These are phyloP conservation scores for Condylura cristata DNA, from an alignment of 2,113 vertebrate genomes.

Conservation along the genomic window DNA sequence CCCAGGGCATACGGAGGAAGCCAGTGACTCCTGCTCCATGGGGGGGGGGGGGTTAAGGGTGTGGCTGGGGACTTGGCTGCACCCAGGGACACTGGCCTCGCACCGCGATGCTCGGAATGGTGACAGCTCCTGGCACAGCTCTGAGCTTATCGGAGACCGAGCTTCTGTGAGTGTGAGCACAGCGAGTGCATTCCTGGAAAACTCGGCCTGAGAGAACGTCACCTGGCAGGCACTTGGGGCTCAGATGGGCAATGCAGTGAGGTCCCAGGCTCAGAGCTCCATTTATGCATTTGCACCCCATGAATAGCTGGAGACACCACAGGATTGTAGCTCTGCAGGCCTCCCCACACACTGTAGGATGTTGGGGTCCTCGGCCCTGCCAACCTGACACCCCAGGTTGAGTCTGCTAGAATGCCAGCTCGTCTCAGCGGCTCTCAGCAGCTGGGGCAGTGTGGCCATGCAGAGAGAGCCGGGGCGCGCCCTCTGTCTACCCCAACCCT, in stretches of 20 bases:
- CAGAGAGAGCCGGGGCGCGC: not conserved
- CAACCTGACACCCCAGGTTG: not conserved
- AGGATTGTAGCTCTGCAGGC: not conserved
- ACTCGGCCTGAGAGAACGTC: not conserved
- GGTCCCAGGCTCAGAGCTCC: not conserved
- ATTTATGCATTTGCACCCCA: fast-evolving
- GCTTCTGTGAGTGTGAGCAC: not conserved
- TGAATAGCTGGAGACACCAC: fast-evolving
- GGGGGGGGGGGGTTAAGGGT: fast-evolving
- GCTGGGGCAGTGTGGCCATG: no score
- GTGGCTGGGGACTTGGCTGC: no score
- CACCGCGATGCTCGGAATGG: not conserved
- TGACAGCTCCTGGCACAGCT: slow-evolving; percentile 37
- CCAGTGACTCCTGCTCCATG: fast-evolving
- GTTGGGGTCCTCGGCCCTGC: not conserved
- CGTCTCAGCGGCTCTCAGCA: fast-evolving
- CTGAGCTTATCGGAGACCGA: not conserved
- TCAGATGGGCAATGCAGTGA: not conserved
- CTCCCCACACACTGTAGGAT: no score
- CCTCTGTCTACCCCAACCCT: not conserved
- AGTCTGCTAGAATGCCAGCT: not conserved
- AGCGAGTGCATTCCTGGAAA: not conserved
- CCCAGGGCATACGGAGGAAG: fast-evolving
- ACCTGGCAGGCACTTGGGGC: not conserved
- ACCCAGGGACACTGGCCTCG: not conserved